Percentiles rank a stretch among this genome's conserved stretches.
phyloP scores from a whole-genome alignment of 2,797 vertebrate genomes.

The Sebastes oblongus region DNA sequence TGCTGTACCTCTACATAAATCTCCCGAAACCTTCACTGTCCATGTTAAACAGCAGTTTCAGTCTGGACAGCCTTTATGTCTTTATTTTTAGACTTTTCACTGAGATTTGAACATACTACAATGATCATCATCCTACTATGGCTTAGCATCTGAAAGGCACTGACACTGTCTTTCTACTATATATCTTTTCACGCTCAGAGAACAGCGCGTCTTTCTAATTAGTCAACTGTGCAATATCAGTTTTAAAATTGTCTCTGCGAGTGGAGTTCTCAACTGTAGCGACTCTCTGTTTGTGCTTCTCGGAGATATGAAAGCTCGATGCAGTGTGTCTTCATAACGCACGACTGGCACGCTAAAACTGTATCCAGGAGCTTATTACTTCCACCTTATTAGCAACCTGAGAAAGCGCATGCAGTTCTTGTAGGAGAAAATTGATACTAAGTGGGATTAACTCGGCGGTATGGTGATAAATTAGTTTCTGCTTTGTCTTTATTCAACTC shows the following conservation, averaged over 20 bases:
- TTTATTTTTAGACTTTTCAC: neutral
- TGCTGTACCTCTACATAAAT: neutral
- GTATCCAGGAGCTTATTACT: slow-evolving; percentile 71
- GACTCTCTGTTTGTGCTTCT: slow-evolving; percentile 39
- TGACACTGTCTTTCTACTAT: neutral
- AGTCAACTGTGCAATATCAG: slow-evolving; percentile 33
- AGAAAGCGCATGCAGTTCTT: slow-evolving; percentile 67
- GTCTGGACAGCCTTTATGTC: neutral
- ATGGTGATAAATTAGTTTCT: slow-evolving; percentile 59
- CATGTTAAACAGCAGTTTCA: neutral
- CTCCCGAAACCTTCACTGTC: neutral
- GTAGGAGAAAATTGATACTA: slow-evolving; percentile 74
- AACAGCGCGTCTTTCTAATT: slow-evolving; percentile 29
- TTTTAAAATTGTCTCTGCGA: slow-evolving; percentile 44
- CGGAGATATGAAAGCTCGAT: slow-evolving; percentile 46
- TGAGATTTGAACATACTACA: neutral
- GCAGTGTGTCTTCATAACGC: slow-evolving; percentile 69
- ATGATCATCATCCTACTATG: neutral
- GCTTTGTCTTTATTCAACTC: slow-evolving; percentile 35
- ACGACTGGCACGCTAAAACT: slow-evolving; percentile 66
- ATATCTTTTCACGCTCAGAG: slow-evolving; percentile 19
- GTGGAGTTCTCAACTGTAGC: slow-evolving; percentile 25
- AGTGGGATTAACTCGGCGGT: slow-evolving; percentile 66
- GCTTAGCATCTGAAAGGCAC: slow-evolving; percentile 5
- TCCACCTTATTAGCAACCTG: slow-evolving; percentile 74